Base-by-base conservation (phyloP, 2,888 invertebrate species). In the Leptopilina myrica region DNA sequence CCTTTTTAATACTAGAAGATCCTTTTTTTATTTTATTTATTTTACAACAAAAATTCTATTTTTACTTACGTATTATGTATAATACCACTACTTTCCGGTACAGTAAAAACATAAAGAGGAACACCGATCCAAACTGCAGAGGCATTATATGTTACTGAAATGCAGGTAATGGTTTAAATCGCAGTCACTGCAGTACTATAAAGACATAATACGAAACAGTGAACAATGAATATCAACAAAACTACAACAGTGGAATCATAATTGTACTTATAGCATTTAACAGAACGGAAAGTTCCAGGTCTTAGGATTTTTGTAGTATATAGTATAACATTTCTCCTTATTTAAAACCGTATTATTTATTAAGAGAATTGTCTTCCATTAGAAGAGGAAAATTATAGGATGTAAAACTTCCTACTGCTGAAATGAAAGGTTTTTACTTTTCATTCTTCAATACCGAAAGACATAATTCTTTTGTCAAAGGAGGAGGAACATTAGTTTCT, bases 241-340 rank as follows among this genome's bases (percentile, higher is more conserved):
- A 20, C 26, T 64, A 9, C 7, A 64, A 26, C 8, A 9, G 20
- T 20, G 11, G 64, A 20, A 64, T 26, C 12, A 12, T n/a, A 66
- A 65, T 65, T 11, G 40, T 66, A 43, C 43, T 66, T n/a, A 66
- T 9, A 43, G n/a, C 5, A 40, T 33, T 66, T 40, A 66, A 66
- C 40, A 66, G 65, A 66, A 66, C 15, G 65, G 65, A n/a, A 33
- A 66, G 65, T 66, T 66, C 14, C 65, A 66, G 15, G 43, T 43
- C 33, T 6, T 66, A 66, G 65, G 65, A 43, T 66, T 66, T 66
- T 15, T 43, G 43, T 66, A 66, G 40, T 43, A 66, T 33, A 33
- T 33, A 33, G 33, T 33, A 66, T 66, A 66, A 66, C 14, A 66
- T 40, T 14, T 66, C 43, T 66, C n/a, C 40, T 7, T 6, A 14